phyloP scores from a whole-genome alignment of 2,888 invertebrate genomes.

The Eupsilia transversa region DNA sequence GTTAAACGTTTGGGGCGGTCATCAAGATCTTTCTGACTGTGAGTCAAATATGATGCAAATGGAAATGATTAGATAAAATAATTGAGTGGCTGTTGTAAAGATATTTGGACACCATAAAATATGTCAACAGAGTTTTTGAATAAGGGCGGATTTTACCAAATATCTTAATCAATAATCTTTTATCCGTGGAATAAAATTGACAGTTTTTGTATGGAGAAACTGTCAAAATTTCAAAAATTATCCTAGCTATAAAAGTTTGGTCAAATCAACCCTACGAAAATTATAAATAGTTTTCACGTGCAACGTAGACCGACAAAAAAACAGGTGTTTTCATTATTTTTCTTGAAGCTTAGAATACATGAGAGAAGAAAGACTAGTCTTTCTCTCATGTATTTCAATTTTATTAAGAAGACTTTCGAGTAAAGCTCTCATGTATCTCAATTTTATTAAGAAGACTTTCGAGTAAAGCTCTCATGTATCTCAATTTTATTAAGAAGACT shows the following conservation, averaged over 20 bases:
- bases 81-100: not conserved
- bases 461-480: not conserved
- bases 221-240: too few species aligned
- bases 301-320: not conserved
- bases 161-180: too few species aligned
- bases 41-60: constrained; percentile 7
- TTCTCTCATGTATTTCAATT: not conserved
- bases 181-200: too few species aligned
- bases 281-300: not conserved
- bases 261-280: too few species aligned
- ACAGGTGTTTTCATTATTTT: not conserved
- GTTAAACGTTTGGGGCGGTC: constrained; percentile 32
- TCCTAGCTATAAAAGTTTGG: too few species aligned
- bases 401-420: not conserved
- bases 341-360: not conserved
- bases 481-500: not conserved
- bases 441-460: not conserved
- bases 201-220: too few species aligned
- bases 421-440: too few species aligned
- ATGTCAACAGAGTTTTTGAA: not conserved
- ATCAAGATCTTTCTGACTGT: constrained; percentile 24
- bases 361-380: not conserved
- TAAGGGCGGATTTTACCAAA: too few species aligned
- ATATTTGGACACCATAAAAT: not conserved
- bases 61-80: not conserved